Percentiles rank a stretch among this genome's conserved stretches.
These are phyloP conservation scores for Drosophila fungiperda DNA, from an alignment of 2,888 invertebrate genomes.

Conservation along the genomic window DNA sequence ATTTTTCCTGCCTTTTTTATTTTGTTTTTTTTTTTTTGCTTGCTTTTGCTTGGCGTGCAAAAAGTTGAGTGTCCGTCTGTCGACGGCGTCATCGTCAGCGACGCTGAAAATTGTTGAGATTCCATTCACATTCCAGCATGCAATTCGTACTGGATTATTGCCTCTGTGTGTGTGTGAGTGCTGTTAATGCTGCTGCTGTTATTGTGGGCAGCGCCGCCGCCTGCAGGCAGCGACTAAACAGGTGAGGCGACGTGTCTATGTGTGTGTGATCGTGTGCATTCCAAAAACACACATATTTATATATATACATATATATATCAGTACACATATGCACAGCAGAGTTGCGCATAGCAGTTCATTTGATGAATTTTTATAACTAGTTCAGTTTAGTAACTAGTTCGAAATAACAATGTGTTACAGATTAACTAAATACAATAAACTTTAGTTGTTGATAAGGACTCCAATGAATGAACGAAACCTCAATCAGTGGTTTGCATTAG, in stretches of 20 bases:
- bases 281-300: constrained; percentile 59
- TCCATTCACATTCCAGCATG: constrained; percentile 85
- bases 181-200: constrained; percentile 47
- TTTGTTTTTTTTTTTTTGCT: constrained; percentile 19
- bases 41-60: constrained; percentile 49
- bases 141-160: constrained; percentile 80
- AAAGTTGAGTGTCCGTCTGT: constrained; percentile 45
- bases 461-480: not conserved
- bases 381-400: not conserved
- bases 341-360: constrained; percentile 6
- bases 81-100: constrained; percentile 78
- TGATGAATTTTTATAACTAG: not conserved
- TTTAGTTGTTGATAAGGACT: constrained; percentile 33
- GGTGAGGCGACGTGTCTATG: constrained; percentile 65
- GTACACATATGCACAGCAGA: constrained; percentile 37
- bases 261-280: constrained; percentile 72
- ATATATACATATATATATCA: constrained; percentile 14
- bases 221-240: constrained; percentile 68
- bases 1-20: constrained; percentile 3
- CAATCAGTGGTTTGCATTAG: too few relatives aligned
- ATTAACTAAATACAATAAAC: constrained; percentile 66
- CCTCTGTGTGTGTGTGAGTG: constrained; percentile 24
- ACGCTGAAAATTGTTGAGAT: constrained; percentile 83
- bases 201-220: constrained; percentile 50
- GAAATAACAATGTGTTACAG: not conserved